Conservation (phyloP, 2,888 invertebrate species). For the Synergus itoensis region DNA sequence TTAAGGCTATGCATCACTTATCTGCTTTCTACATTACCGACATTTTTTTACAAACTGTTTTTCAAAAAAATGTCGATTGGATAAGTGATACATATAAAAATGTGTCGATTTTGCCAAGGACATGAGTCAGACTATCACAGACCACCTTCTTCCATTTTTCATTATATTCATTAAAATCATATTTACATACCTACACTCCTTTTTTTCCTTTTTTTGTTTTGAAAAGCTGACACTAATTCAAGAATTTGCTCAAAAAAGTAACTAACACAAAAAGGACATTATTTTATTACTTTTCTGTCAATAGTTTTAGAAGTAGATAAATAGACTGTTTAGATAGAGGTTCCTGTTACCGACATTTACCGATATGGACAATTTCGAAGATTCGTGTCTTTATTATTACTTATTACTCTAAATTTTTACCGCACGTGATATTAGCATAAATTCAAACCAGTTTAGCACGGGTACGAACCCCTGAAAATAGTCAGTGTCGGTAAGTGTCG, state of each 20-base stretch:
- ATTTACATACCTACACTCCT: neutral
- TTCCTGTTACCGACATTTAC: neutral
- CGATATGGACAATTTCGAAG: neutral
- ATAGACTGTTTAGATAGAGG: neutral
- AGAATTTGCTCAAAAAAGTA: neutral
- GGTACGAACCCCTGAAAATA: neutral
- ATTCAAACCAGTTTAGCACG: neutral
- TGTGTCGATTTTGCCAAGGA: neutral
- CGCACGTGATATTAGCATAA: no score
- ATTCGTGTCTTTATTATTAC: neutral
- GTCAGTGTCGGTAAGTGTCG: neutral
- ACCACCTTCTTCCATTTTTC: slow-evolving; percentile 3
- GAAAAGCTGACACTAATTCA: neutral
- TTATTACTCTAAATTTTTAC: no score
- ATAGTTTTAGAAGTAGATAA: neutral
- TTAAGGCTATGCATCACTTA: neutral
- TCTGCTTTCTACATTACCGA: no score
- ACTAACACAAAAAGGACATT: no score
- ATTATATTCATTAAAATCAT: neutral
- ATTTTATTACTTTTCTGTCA: neutral
- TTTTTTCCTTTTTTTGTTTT: neutral
- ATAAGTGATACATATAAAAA: neutral
- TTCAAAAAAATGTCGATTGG: neutral
- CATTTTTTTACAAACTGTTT: neutral
- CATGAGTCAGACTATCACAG: slow-evolving; percentile 13